These are phyloP conservation scores for Crenuchus spilurus DNA, from an alignment of 2,797 vertebrate species.

Conservation along the genomic window DNA sequence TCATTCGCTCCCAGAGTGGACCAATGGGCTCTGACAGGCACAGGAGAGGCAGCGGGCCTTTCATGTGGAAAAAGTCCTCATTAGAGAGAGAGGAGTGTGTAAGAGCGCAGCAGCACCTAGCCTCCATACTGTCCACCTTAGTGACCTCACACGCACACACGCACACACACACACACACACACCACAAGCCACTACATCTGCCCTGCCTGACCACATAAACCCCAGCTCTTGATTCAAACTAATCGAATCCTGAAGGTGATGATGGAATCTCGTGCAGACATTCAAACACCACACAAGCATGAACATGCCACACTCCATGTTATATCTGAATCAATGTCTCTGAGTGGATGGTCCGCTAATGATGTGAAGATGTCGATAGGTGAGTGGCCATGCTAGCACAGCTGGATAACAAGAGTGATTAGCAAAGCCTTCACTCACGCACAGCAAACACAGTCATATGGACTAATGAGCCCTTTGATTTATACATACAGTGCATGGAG, in stretches of 20 bases:
- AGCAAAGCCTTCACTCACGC: constrained; percentile 40
- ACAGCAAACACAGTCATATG: constrained; percentile 26
- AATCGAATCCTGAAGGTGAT: background rate
- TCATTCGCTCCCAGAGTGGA: constrained; percentile 36
- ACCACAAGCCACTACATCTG: constrained; percentile 13
- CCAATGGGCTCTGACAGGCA: constrained; percentile 54
- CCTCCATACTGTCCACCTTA: constrained; percentile 18
- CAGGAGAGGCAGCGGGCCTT: constrained; percentile 54
- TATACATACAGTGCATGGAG: constrained; percentile 16
- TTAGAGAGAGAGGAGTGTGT: constrained; percentile 51
- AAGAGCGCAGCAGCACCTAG: constrained; percentile 49
- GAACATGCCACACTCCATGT: constrained; percentile 3
- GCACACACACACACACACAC: constrained; percentile 14
- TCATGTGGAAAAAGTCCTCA: constrained; percentile 59
- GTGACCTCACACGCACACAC: constrained; percentile 54
- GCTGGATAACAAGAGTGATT: constrained; percentile 48
- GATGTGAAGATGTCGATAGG: constrained; percentile 41
- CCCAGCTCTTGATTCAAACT: background rate
- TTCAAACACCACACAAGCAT: background rate
- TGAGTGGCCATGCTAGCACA: constrained; percentile 31
- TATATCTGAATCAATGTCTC: constrained; percentile 30
- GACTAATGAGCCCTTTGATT: constrained; percentile 44
- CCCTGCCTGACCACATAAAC: constrained; percentile 11
- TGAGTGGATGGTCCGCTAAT: constrained; percentile 37
- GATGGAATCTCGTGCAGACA: background rate